Evolutionary conservation across 2,888 invertebrate species (phyloP).

Genomic region (Aphrophora alni): DNA sequence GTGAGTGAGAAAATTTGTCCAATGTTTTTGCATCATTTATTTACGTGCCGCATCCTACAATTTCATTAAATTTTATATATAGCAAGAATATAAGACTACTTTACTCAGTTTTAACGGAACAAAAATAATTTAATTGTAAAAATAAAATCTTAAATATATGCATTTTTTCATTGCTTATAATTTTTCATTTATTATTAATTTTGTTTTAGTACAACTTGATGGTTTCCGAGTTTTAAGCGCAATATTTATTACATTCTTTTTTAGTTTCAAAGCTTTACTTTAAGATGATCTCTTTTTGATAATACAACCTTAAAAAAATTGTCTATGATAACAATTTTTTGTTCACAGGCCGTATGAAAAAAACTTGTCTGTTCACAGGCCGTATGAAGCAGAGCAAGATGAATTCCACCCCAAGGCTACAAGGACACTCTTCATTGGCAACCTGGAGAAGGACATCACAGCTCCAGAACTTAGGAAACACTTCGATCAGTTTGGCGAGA

Average conservation of each 20-base stretch:
- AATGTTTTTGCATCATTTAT: too few relatives aligned
- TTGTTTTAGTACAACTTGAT: too few relatives aligned
- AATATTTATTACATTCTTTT: neutral
- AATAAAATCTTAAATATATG: too few relatives aligned
- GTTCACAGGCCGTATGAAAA: conserved; percentile 3
- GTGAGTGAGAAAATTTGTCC: too few relatives aligned
- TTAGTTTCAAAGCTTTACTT: neutral
- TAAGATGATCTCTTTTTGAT: neutral
- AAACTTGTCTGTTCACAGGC: conserved; percentile 58
- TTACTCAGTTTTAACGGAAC: too few relatives aligned
- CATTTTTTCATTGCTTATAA: too few relatives aligned
- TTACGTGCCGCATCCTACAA: too few relatives aligned
- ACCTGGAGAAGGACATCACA: conserved; percentile 93
- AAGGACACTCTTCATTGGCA: conserved; percentile 94
- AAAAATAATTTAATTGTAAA: too few relatives aligned
- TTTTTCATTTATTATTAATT: too few relatives aligned
- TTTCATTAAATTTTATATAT: too few relatives aligned
- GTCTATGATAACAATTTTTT: conserved; percentile 9
- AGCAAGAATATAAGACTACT: too few relatives aligned
- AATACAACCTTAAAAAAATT: neutral
- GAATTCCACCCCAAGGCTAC: conserved; percentile 98
- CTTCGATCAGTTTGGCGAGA: conserved; percentile 95
- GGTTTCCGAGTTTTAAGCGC: neutral
- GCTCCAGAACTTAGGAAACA: conserved; percentile 88
- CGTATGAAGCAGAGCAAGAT: conserved; percentile 93